A percentile compares a stretch with the other conserved stretches of the same genome.
These are phyloP conservation scores for Solenopsis fugax DNA, from an alignment of 1,140 invertebrate species.

Conservation along the genomic window DNA sequence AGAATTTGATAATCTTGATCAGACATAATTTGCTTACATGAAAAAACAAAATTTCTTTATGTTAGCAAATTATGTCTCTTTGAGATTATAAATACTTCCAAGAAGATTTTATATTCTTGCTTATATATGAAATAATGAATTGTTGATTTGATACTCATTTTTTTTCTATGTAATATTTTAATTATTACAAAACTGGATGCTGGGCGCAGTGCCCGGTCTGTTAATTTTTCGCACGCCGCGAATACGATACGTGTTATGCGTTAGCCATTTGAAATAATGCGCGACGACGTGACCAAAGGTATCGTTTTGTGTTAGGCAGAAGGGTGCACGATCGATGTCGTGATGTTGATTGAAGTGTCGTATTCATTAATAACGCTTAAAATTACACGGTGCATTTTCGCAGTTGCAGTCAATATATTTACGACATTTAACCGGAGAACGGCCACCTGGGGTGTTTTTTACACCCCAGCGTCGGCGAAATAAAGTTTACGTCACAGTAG, in stretches of 20 bases:
- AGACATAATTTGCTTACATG: no score
- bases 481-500: no score
- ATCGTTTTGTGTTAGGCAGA: constrained; percentile 5
- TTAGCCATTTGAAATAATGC: constrained; percentile 46
- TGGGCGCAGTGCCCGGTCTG: neutral
- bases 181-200: neutral
- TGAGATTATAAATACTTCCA: no score
- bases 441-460: no score
- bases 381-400: constrained; percentile 22
- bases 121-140: no score
- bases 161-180: neutral
- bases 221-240: neutral
- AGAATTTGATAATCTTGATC: no score
- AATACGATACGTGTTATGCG: neutral
- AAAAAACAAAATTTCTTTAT: no score
- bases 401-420: neutral
- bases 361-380: constrained; percentile 49
- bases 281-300: constrained; percentile 8
- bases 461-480: no score
- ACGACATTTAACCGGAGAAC: neutral
- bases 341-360: constrained; percentile 56
- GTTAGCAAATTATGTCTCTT: no score
- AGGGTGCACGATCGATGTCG: neutral
- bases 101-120: no score
- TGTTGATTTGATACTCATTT: no score